Base-by-base conservation (phyloP, 2,888 invertebrate genomes). In the Osmoderma eremita region DNA sequence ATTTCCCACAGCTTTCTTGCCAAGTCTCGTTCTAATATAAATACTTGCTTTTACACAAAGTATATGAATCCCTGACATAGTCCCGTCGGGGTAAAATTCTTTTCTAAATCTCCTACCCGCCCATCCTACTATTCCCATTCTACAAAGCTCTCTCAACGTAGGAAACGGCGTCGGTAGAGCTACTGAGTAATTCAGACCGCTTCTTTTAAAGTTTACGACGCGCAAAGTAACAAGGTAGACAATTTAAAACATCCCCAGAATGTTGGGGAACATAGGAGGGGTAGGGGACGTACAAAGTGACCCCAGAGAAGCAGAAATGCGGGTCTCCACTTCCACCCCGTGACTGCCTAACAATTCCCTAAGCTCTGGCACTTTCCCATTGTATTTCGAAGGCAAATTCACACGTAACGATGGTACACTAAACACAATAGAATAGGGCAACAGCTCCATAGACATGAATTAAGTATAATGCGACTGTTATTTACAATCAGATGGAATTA, bases 211-310 rank as follows among this genome's bases (percentile, higher is more conserved):
- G 24, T 50, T 50, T 50, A 50, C 22, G 22, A 24, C 50, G 20
- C 50, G 24, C 50, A 24, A 50, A 50, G 50, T 50, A 50, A 50
- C 50, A 13, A 50, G 50, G 50, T 24, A 50, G 50, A 30, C 24
- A 50, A 50, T 50, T 50, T 50, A 13, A 24, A 50, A 50, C 22
- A 50, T 50, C 22, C 15, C 30, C 50, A 15, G 50, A 24, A 50
- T 24, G 50, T 50, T 10, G 30, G 30, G 10, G 30, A 2, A 24
- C 22, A n/a, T 24, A 50, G 24, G 4, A 13, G 50, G 22, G 50
- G 24, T n/a, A 50, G 22, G 8, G 24, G 20, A 4, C 20, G 17
- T 30, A 18, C 48, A 18, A 15, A 18, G 15, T 18, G 12, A 24
- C 50, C 30, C 24, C 3, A 24, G 3, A 24, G 3, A 20, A 10